These are phyloP conservation scores for Aromia moschata DNA, from an alignment of 2,888 invertebrate genomes.

Conservation along the genomic window DNA sequence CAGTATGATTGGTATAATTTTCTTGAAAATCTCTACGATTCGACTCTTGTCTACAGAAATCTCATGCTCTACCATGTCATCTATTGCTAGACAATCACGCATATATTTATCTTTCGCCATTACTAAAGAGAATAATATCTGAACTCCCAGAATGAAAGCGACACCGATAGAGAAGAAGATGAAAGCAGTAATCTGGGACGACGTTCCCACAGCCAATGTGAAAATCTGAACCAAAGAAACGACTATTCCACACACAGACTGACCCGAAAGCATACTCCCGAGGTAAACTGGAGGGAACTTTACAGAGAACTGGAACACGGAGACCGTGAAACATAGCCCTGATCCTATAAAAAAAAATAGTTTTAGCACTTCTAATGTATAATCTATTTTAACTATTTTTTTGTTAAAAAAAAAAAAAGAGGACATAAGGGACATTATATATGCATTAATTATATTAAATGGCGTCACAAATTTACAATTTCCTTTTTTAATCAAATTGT, in stretches of 20 bases:
- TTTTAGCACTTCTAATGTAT: no score
- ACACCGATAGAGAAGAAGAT: neutral
- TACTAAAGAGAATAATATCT: neutral
- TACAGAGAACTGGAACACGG: neutral
- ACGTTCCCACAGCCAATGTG: neutral
- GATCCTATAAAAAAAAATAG: no score
- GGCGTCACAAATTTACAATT: no score
- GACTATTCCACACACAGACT: neutral
- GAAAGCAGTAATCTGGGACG: neutral
- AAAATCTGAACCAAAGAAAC: neutral
- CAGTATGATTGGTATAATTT: slow-evolving; percentile 6
- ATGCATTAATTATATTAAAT: no score
- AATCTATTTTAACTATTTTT: no score
- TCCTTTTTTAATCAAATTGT: no score
- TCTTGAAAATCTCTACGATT: neutral
- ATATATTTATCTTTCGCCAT: neutral
- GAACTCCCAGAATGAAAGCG: neutral
- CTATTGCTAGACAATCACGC: neutral
- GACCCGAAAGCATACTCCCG: neutral
- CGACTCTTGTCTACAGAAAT: neutral
- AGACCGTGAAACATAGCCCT: neutral
- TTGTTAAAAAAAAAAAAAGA: no score
- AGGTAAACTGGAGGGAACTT: neutral
- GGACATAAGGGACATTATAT: no score
- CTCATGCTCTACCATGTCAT: neutral